Evolutionary conservation across 2,888 invertebrate genomes (phyloP).

Genomic region (Eupsilia transversa): DNA sequence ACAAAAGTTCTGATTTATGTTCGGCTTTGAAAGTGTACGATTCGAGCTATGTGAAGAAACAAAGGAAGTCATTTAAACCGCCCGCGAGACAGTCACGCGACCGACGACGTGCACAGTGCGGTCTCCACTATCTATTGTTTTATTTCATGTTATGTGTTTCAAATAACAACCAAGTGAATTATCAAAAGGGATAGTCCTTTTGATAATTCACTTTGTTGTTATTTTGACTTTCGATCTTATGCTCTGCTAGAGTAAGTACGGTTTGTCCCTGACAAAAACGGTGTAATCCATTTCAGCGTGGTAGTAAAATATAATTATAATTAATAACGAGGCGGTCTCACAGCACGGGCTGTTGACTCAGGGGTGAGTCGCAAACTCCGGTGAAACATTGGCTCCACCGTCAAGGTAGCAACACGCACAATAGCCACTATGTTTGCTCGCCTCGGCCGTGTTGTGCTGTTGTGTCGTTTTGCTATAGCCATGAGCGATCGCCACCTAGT

Average conservation of each 20-base stretch:
- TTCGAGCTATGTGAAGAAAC: slow-evolving; percentile 83
- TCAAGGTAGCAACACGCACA: slow-evolving; percentile 83
- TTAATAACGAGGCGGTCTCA: slow-evolving; percentile 77
- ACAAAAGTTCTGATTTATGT: slow-evolving; percentile 78
- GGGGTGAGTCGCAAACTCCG: slow-evolving; percentile 78
- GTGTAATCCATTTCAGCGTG: slow-evolving; percentile 62
- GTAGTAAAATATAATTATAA: slow-evolving; percentile 67
- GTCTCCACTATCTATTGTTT: slow-evolving; percentile 79
- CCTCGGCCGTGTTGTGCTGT: slow-evolving; percentile 75
- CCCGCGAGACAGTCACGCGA: slow-evolving; percentile 87
- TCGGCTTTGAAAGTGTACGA: slow-evolving; percentile 75
- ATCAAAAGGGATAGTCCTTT: too few relatives aligned
- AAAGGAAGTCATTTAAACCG: slow-evolving; percentile 86
- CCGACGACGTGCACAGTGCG: slow-evolving; percentile 74
- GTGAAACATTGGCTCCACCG: slow-evolving; percentile 79
- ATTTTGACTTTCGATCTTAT: slow-evolving; percentile 54
- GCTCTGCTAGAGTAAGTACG: slow-evolving; percentile 12
- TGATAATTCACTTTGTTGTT: slow-evolving; percentile 67
- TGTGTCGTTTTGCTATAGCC: slow-evolving; percentile 73
- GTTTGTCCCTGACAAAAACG: slow-evolving; percentile 28
- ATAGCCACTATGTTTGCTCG: slow-evolving; percentile 81
- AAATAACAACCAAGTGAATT: too few relatives aligned
- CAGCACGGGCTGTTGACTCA: slow-evolving; percentile 80
- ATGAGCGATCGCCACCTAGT: slow-evolving; percentile 76
- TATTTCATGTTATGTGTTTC: slow-evolving; percentile 73